Conservation (phyloP, 2,888 invertebrate genomes). For the Xanthia icteritia region DNA sequence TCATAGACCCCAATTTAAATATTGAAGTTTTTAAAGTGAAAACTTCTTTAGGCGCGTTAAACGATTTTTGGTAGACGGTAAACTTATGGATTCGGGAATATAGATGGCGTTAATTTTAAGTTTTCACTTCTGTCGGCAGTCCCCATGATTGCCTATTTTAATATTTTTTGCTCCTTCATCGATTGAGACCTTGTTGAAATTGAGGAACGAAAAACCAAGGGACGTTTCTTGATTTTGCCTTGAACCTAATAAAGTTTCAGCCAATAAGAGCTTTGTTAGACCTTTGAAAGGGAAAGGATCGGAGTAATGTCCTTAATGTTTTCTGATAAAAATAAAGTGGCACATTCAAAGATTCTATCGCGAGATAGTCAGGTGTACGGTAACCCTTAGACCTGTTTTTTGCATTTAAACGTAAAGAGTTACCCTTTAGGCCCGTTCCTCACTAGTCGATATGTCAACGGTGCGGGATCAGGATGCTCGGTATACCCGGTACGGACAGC, state of each 20-base stretch:
- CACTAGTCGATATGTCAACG: too few species aligned
- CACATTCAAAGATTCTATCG: slow-evolving; percentile 52
- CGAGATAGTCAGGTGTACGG: slow-evolving; percentile 42
- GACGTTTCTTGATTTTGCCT: slow-evolving; percentile 6
- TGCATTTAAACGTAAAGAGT: slow-evolving; percentile 25
- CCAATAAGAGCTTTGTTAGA: slow-evolving; percentile 31
- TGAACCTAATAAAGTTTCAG: slow-evolving; percentile 27
- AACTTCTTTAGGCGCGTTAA: too few species aligned
- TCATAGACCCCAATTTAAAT: not conserved
- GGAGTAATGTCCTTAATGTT: slow-evolving; percentile 53
- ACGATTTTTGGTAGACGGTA: too few species aligned
- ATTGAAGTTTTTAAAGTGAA: too few species aligned
- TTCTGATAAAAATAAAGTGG: slow-evolving; percentile 59
- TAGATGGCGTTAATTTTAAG: too few species aligned
- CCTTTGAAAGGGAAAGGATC: slow-evolving; percentile 36
- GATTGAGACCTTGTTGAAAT: not conserved
- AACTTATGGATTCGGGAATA: too few species aligned
- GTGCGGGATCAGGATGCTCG: too few species aligned
- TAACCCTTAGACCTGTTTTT: slow-evolving; percentile 31
- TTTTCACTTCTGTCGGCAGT: too few species aligned
- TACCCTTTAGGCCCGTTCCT: not conserved
- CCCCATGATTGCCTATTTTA: too few species aligned
- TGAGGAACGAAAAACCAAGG: not conserved
- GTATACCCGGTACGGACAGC: too few species aligned
- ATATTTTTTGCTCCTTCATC: not conserved